phyloP scores from a whole-genome alignment of 2,113 vertebrate genomes.

The Condylura cristata region DNA sequence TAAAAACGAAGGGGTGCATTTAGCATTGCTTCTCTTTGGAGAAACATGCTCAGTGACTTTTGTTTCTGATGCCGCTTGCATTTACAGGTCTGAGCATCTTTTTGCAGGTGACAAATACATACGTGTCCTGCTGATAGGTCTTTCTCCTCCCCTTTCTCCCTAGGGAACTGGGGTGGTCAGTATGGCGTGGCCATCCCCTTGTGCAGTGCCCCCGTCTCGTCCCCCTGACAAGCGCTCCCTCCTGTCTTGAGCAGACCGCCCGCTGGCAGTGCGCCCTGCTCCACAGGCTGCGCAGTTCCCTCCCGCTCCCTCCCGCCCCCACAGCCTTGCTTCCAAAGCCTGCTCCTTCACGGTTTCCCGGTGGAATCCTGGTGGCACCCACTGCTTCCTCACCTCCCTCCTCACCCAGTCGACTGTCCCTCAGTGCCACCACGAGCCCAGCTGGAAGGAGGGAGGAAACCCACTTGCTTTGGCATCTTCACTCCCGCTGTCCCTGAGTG shows the following conservation, averaged over 20 bases:
- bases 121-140: not conserved
- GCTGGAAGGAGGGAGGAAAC: not conserved
- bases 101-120: not conserved
- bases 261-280: not conserved
- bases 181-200: not conserved
- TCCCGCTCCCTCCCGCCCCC: not conserved
- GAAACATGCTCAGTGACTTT: not conserved
- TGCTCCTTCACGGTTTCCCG: not conserved
- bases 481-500: not conserved
- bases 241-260: not conserved
- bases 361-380: accelerated
- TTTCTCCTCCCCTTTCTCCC: not conserved
- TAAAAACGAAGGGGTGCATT: not conserved
- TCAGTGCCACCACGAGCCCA: not conserved
- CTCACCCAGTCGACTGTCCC: not conserved
- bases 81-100: not conserved
- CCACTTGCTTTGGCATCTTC: accelerated
- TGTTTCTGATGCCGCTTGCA: not conserved
- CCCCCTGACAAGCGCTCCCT: not conserved
- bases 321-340: not conserved
- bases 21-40: not conserved
- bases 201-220: accelerated
- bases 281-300: too few relatives aligned
- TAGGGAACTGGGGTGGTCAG: not conserved
- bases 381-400: not conserved